Base-by-base conservation (phyloP, 2,888 invertebrate species). In the Agriopis marginaria region DNA sequence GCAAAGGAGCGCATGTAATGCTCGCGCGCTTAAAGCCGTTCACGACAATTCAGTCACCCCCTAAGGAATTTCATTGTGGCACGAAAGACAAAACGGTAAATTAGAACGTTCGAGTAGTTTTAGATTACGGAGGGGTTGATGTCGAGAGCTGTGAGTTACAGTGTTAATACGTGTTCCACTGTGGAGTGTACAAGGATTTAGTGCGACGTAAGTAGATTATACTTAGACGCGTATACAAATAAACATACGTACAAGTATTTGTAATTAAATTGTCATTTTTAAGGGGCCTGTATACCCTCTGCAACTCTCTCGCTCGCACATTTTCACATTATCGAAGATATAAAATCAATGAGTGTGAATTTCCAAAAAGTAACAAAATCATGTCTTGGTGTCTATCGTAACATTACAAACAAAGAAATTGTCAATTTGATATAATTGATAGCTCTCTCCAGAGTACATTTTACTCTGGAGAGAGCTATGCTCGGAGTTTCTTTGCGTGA, bases 121-220 rank as follows among this genome's bases (percentile, higher is more conserved):
- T 81, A 79, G 82, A 86, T 86, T 81, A 80, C 77, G 74, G 40
- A 67, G 69, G 71, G 80, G 80, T 81, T 82, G 78, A 82, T 77
- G 75, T 23, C 40, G 50, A 47, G 55, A 23, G 54, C 40, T 42
- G 53, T 54, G 68, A 68, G 68, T 59, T 63, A 60, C 68, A 32
- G 54, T 59, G 54, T 59, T 59, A 63, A 63, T 68, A 59, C 58
- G 51, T 63, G 68, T 63, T 61, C 47, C 10, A 23, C 44, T 53
- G 40, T 55, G 32, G 10, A 56, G 17, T 56, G 39, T 49, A 60
- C 60, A 60, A 49, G 17, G 50, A 58, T 50, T 50, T 61, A 61
- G 50, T 51, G 51, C 58, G 6, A 0, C 45, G 45, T 58, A 56
- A 44, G 44, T 44, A 56, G 44, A 44, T 56, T 8, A 23, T 45